Evolutionary conservation across 2,888 invertebrate species (phyloP).

Genomic region (Euphydryas editha): DNA sequence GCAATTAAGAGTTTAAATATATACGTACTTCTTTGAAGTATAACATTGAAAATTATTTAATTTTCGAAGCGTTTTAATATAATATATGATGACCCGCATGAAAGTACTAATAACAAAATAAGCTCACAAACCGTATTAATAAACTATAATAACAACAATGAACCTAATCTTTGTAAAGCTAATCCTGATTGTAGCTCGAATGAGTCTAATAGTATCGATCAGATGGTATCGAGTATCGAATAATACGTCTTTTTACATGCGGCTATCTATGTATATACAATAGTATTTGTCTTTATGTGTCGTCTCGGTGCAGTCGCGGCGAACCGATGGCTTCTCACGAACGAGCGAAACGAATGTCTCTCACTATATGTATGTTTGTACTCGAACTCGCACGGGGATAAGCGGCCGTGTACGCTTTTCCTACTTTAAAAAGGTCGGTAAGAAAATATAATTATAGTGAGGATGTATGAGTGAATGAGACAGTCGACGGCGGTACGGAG

Average conservation of each 20-base stretch:
- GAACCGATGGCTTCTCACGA: slow-evolving; percentile 83
- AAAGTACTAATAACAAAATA: slow-evolving; percentile 69
- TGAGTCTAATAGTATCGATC: slow-evolving; percentile 82
- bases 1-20: slow-evolving; percentile 30
- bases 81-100: slow-evolving; percentile 57
- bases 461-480: slow-evolving; percentile 80
- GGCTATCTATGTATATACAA: slow-evolving; percentile 82
- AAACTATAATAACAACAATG: slow-evolving; percentile 76
- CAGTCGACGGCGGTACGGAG: slow-evolving; percentile 68
- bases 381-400: slow-evolving; percentile 78
- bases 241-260: slow-evolving; percentile 73
- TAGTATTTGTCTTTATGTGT: slow-evolving; percentile 69
- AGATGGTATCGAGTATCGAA: slow-evolving; percentile 77
- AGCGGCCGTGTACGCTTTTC: slow-evolving; percentile 81
- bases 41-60: slow-evolving; percentile 31
- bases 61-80: slow-evolving; percentile 34
- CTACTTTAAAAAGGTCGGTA: slow-evolving; percentile 80
- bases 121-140: slow-evolving; percentile 68
- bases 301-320: slow-evolving; percentile 78
- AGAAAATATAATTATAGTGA: slow-evolving; percentile 83
- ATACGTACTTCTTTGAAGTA: slow-evolving; percentile 34
- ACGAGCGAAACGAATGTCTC: slow-evolving; percentile 76
- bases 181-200: slow-evolving; percentile 76
- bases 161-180: slow-evolving; percentile 76
- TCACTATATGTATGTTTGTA: slow-evolving; percentile 75